These are phyloP conservation scores for Erythrolamprus reginae DNA, from an alignment of 2,113 vertebrate species.

Conservation along the genomic window DNA sequence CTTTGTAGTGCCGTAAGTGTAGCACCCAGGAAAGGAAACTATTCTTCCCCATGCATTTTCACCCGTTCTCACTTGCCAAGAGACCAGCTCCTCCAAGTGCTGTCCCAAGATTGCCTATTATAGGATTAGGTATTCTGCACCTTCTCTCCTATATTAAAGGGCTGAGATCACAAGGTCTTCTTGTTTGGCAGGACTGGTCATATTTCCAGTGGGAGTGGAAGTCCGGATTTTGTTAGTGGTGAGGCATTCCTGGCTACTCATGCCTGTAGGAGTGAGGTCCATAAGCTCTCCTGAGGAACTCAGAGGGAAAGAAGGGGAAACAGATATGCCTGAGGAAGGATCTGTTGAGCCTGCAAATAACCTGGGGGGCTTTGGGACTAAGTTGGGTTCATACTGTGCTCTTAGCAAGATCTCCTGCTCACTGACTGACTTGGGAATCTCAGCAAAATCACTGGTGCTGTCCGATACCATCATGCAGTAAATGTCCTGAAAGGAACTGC, in stretches of 20 bases:
- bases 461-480: constrained; percentile 84
- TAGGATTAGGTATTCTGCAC: constrained; percentile 37
- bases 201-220: constrained; percentile 74
- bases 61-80: constrained; percentile 26
- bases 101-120: constrained; percentile 39
- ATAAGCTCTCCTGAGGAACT: constrained; percentile 95
- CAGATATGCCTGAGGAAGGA: constrained; percentile 94
- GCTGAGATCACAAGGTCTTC: constrained; percentile 77
- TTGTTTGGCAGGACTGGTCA: constrained; percentile 70
- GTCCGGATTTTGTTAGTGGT: constrained; percentile 85
- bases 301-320: constrained; percentile 93
- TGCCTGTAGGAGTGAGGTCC: constrained; percentile 87
- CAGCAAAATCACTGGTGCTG: constrained; percentile 72
- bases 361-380: constrained; percentile 94
- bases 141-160: constrained; percentile 63
- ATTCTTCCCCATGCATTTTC: constrained; percentile 27
- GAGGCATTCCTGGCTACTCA: constrained; percentile 79
- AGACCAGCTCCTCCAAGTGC: constrained; percentile 35
- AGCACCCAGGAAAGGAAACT: constrained; percentile 41
- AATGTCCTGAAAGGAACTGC: constrained; percentile 90
- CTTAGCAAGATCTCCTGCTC: constrained; percentile 88
- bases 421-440: constrained; percentile 74
- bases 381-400: constrained; percentile 91
- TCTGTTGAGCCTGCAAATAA: constrained; percentile 91
- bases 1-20: not conserved